Conservation (phyloP, 1,140 invertebrate genomes). For the Tribolium madens region DNA sequence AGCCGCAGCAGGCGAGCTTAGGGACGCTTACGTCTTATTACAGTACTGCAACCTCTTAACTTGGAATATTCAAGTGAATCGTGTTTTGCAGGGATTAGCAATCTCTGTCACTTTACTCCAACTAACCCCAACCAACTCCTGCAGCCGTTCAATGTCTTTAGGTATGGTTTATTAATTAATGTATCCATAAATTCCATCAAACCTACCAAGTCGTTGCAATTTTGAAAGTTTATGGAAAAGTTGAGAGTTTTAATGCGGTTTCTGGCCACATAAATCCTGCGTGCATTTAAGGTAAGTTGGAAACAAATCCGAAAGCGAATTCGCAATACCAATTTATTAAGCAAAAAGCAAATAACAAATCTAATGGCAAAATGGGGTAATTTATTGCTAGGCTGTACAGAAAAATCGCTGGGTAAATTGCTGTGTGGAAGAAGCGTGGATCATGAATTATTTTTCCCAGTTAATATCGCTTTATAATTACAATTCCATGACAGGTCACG, state of each 20-base stretch:
- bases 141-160: conserved; percentile 8
- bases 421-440: conserved; percentile 17
- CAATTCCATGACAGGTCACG: conserved; percentile 35
- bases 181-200: not conserved
- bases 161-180: conserved; percentile 29
- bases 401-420: conserved; percentile 26
- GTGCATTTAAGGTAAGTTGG: not conserved
- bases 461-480: conserved; percentile 34
- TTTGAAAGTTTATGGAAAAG: not conserved
- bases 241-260: not conserved
- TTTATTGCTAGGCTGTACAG: conserved; percentile 17
- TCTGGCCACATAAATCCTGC: not conserved
- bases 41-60: conserved; percentile 33
- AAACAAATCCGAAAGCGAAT: conserved; percentile 3
- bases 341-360: conserved; percentile 33
- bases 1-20: conserved; percentile 38
- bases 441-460: conserved; percentile 35
- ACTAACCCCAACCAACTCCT: not conserved
- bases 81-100: conserved; percentile 41
- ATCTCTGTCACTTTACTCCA: conserved; percentile 34
- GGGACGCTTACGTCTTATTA: conserved; percentile 38
- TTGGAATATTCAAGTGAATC: conserved; percentile 39
- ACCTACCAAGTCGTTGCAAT: not conserved
- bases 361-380: conserved; percentile 13
- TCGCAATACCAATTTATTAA: conserved; percentile 27